These are phyloP conservation scores for Pycnonotus jocosus DNA, from an alignment of 2,113 vertebrate species.

Conservation along the genomic window DNA sequence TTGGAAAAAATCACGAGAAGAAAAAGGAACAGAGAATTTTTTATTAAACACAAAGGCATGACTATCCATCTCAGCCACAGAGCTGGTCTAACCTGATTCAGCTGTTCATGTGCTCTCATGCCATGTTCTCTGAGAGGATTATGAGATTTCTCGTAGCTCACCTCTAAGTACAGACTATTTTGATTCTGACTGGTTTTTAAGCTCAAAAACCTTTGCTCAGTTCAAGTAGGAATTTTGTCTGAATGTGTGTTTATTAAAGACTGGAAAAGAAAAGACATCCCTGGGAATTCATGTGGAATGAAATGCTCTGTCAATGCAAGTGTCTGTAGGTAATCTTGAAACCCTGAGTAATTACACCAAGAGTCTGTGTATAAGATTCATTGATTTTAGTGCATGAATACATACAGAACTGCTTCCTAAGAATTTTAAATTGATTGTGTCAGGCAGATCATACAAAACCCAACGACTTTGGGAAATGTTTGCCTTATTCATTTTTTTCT, in stretches of 20 bases:
- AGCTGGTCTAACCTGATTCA: not conserved
- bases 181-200: not conserved
- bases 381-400: not conserved
- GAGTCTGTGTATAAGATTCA: not conserved
- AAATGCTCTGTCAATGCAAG: not conserved
- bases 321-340: not conserved
- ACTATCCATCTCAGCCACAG: not conserved
- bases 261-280: not conserved
- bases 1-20: not conserved
- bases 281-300: not conserved
- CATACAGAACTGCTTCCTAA: not conserved
- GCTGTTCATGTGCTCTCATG: not conserved
- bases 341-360: not conserved
- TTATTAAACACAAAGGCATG: not conserved
- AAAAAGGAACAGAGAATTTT: not conserved
- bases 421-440: not conserved
- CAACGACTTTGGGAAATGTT: not conserved
- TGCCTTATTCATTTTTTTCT: not conserved
- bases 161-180: not conserved
- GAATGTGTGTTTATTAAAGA: not conserved
- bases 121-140: not conserved
- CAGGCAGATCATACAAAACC: not conserved
- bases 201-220: not conserved
- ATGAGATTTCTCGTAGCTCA: constrained; percentile 3
- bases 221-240: constrained; percentile 27